Percentiles rank a stretch among this genome's conserved stretches.
These are phyloP conservation scores for Coturnix japonica DNA, from an alignment of 2,113 vertebrate species.

Conservation along the genomic window DNA sequence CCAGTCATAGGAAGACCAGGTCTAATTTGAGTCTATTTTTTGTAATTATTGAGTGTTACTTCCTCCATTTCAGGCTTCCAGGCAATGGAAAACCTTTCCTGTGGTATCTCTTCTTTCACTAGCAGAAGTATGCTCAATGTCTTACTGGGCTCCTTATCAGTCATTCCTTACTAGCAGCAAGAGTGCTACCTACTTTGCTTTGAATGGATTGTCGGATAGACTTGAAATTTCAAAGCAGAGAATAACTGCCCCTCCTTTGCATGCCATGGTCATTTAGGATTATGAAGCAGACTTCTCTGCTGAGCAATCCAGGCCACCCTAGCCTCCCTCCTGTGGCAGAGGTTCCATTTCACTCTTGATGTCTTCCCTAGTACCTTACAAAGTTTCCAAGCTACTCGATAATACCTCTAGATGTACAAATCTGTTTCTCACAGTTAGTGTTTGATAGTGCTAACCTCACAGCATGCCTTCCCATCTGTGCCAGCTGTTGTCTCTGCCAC, in stretches of 20 bases:
- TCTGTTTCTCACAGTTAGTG: neutral
- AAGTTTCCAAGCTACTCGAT: neutral
- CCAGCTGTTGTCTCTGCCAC: neutral
- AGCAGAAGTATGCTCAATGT: neutral
- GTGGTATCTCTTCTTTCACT: neutral
- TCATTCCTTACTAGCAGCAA: neutral
- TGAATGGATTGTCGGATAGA: neutral
- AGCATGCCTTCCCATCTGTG: neutral
- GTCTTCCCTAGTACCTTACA: neutral
- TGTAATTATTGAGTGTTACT: neutral
- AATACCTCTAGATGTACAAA: neutral
- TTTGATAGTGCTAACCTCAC: neutral
- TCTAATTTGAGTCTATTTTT: neutral
- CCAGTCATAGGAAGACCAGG: neutral
- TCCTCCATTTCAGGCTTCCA: neutral
- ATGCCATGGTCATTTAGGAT: fast-evolving
- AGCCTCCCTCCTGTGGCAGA: neutral
- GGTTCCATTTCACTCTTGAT: neutral
- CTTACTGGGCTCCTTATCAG: neutral
- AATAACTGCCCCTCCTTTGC: neutral
- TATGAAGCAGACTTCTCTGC: neutral
- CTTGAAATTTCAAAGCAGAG: neutral
- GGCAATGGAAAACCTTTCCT: neutral
- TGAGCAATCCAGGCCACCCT: neutral
- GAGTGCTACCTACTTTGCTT: neutral